Evolutionary conservation across 2,888 invertebrate species (phyloP), one percentile per base, ranked within the genome.

Genomic region (Elysia crispata): DNA sequence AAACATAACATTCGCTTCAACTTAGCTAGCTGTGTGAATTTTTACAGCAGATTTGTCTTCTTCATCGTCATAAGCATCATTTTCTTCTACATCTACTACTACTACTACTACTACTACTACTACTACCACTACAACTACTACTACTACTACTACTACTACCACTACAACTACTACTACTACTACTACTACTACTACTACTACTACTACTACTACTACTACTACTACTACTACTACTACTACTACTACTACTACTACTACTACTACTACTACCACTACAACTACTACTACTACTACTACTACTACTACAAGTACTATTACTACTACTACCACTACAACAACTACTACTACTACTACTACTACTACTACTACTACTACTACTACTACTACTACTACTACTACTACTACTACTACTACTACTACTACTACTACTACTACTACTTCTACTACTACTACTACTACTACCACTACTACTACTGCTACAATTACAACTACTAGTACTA

Each of bases 301-400:
- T 54, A n/a, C n/a, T n/a, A n/a, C n/a, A n/a, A n/a, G n/a, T n/a
- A n/a, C n/a, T n/a, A n/a, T n/a, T n/a, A n/a, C n/a, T n/a, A n/a
- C n/a, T n/a, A n/a, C n/a, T n/a, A n/a, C n/a, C n/a, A n/a, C n/a
- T n/a, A n/a, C n/a, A 54, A 54, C 54, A 15, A 54, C 54, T 64
- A 64, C 64, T 64, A 64, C 64, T 64, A 64, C 64, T 81, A 80
- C 81, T 80, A 79, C 77, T 80, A 80, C 77, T 80, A 81, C 81
- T 81, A 79, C 81, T 81, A 79, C 81, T 79, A 81, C 78, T 81
- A 81, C 81, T 79, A 79, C 82, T 69, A 76, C 82, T 76, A 80
- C 82, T 82, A 82, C 80, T 76, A 82, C 82, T 80, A 81, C 80
- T 82, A 82, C 82, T 82, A 82, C 80, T 82, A 82, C 82, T 82